phyloP scores from a whole-genome alignment of 2,113 vertebrate genomes.

The Prochilodus magdalenae region DNA sequence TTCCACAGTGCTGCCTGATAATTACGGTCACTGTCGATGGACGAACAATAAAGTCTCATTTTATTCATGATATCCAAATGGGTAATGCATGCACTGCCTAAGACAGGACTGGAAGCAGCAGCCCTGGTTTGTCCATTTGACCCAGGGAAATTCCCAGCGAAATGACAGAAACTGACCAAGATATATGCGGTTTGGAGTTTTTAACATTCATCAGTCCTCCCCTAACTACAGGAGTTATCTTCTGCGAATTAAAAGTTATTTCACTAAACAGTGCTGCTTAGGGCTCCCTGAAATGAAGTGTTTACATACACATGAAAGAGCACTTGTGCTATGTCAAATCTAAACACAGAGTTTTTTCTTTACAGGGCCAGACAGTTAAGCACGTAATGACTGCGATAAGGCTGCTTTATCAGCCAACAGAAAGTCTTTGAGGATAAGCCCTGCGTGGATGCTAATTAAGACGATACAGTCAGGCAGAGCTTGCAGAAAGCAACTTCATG shows the following conservation, averaged over 20 bases:
- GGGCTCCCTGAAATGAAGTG: constrained; percentile 64
- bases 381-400: constrained; percentile 78
- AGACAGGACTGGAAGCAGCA: not conserved
- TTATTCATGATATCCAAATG: not conserved
- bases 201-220: constrained; percentile 15
- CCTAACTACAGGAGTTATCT: constrained; percentile 30
- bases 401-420: constrained; percentile 72
- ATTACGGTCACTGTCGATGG: not conserved
- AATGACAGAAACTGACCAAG: constrained; percentile 2
- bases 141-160: constrained; percentile 3
- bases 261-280: constrained; percentile 66
- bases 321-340: constrained; percentile 62
- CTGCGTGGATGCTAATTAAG: constrained; percentile 78
- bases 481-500: constrained; percentile 78
- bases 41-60: not conserved
- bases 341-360: constrained; percentile 55
- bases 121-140: not conserved
- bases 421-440: constrained; percentile 83
- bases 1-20: not conserved
- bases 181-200: constrained; percentile 3
- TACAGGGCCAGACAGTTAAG: constrained; percentile 77
- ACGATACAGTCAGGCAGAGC: constrained; percentile 77
- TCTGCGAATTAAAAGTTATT: constrained; percentile 53
- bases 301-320: constrained; percentile 71
- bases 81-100: not conserved